Base-by-base conservation (phyloP, 1,140 invertebrate genomes). In the Euglossa dilemma region DNA sequence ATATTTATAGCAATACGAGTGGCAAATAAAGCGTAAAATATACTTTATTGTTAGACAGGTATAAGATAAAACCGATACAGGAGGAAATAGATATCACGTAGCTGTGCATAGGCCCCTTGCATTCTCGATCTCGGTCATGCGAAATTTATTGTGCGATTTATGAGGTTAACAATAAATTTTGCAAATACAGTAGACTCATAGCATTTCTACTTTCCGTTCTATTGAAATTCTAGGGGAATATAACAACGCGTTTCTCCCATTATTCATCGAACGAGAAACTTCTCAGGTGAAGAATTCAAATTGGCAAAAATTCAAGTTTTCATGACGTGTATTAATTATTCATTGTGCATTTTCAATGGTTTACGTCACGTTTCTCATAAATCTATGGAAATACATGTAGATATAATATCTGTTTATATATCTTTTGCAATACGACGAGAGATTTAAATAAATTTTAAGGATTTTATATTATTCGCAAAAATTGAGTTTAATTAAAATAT, bases 111-210 rank as follows among this genome's bases (percentile, higher is more conserved):
- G n/a, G 23, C 16, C n/a, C 12, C 1, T 9, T n/a, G 6, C n/a
- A n/a, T 45, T 14, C 43, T 47, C 6, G 5, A 47, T 23, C 16
- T 16, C 28, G n/a, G 45, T 28, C 14, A 18, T 70, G 47, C n/a
- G n/a, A 70, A 70, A 50, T 70, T 70, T 47, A 70, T 70, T 20
- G 45, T 70, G 28, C n/a, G n/a, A 70, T 70, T 70, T 70, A 70
- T 25, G 25, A 70, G 67, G 16, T 50, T 50, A 70, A 70, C 43
- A 23, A 52, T 70, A 50, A 70, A 70, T 64, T 64, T 50, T 25
- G 25, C n/a, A 3, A 52, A 18, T 50, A 7, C 45, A 25, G 47
- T 36, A 52, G 67, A 14, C 9, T 20, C 67, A 5, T 45, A 25
- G 45, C 47, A 52, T 70, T 50, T 76, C 20, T 36, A 12, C 25